Evolutionary conservation across 2,797 vertebrate genomes (phyloP).

Genomic region (Myripristis murdjan): DNA sequence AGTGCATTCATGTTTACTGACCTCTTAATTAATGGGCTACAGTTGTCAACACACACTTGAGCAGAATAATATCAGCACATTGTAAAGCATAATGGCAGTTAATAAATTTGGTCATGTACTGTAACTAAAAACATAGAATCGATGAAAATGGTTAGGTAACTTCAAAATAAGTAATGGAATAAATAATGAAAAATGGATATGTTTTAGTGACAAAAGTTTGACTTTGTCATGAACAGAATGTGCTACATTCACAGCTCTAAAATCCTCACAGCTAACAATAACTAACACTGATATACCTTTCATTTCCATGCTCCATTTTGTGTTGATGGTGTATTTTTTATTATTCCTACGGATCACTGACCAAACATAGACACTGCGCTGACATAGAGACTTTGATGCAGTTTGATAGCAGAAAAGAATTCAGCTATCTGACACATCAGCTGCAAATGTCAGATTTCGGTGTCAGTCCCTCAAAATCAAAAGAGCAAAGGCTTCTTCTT

Average conservation of each 20-base stretch:
- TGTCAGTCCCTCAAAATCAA: no score
- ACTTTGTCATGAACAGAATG: not conserved
- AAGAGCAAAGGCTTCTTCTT: no score
- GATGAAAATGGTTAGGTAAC: constrained; percentile 6
- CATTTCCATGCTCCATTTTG: no score
- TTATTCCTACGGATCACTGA: no score
- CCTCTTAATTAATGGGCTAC: constrained; percentile 1
- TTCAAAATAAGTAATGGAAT: constrained; percentile 20
- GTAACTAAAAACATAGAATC: constrained; percentile 16
- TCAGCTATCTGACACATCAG: no score
- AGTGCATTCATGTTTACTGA: constrained; percentile 5
- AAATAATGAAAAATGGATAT: no score
- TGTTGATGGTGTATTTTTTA: no score
- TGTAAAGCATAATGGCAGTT: constrained; percentile 20
- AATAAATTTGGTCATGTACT: constrained; percentile 23
- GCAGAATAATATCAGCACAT: constrained; percentile 35
- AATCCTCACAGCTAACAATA: not conserved
- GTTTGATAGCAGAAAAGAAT: no score
- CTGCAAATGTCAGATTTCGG: no score
- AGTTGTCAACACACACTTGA: constrained; percentile 17
- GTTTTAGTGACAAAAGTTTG: not conserved
- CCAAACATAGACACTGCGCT: no score
- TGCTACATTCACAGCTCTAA: not conserved
- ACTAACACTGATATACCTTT: no score
- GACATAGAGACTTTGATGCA: no score